Evolutionary conservation across 2,797 vertebrate genomes (phyloP).

Genomic region (Salmo trutta): DNA sequence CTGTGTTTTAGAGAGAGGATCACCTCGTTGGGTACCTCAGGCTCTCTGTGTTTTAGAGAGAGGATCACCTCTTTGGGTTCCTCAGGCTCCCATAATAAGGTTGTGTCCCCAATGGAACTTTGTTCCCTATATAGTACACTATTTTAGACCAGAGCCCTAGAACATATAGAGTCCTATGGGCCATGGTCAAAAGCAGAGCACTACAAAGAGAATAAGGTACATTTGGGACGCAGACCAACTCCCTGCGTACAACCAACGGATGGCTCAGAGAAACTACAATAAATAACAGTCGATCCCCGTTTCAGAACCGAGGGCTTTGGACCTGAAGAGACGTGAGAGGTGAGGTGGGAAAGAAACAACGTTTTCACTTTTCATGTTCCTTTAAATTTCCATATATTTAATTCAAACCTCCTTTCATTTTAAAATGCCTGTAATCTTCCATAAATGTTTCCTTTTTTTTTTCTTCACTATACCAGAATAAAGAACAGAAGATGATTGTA

Average conservation of each 20-base stretch:
- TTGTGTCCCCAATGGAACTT: constrained; percentile 7
- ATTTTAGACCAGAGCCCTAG: no score
- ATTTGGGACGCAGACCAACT: neutral
- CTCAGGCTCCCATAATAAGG: neutral
- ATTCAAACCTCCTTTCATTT: constrained; percentile 6
- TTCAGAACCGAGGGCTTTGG: constrained; percentile 21
- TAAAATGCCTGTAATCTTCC: neutral
- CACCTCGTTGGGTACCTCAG: no score
- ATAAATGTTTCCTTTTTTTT: constrained; percentile 30
- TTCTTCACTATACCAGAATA: constrained; percentile 11
- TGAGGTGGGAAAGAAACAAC: no score
- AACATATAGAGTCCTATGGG: no score
- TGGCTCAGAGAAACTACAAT: constrained; percentile 29
- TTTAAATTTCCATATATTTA: neutral
- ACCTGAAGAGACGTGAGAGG: no score
- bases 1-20: constrained; percentile 9
- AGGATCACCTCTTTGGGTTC: no score
- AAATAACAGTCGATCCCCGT: constrained; percentile 36
- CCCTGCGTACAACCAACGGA: constrained; percentile 19
- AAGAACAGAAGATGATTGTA: constrained; percentile 29
- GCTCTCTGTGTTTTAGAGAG: no score
- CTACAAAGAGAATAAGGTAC: no score
- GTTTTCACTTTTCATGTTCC: no score
- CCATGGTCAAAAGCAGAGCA: no score
- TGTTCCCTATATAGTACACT: no score